Evolutionary conservation across 1,140 invertebrate species (phyloP).

Genomic region (Penaeus indicus): DNA sequence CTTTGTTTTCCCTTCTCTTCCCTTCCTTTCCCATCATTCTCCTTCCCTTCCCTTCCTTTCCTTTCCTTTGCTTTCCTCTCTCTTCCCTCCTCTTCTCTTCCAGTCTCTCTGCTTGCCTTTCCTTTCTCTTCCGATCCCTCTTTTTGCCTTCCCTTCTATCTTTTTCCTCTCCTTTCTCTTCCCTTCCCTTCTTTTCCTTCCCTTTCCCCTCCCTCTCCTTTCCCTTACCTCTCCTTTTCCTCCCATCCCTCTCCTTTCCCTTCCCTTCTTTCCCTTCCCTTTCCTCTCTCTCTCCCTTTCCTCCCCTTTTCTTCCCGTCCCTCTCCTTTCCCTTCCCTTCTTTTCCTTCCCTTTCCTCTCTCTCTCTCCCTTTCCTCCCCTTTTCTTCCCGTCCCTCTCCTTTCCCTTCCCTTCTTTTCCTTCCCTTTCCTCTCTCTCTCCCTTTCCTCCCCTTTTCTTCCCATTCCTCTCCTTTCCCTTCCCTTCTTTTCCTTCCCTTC

Average conservation of each 20-base stretch:
- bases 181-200: neutral
- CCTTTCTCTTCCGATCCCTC: neutral
- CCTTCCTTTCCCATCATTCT: slow-evolving; percentile 2
- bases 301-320: neutral
- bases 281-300: neutral
- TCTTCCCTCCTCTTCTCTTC: neutral
- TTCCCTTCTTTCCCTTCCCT: neutral
- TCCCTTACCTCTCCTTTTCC: neutral
- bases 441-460: too few species aligned
- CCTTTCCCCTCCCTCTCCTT: neutral
- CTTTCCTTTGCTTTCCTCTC: slow-evolving; percentile 1
- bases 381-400: neutral
- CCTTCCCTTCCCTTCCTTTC: slow-evolving; percentile 33
- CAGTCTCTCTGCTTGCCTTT: neutral
- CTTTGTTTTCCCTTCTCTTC: slow-evolving; percentile 8
- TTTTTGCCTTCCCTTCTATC: too few species aligned
- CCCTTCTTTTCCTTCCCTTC: neutral
- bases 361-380: neutral
- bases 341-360: too few species aligned
- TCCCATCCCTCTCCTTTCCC: too few species aligned
- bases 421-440: neutral
- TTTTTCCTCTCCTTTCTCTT: neutral
- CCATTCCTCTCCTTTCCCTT: neutral
- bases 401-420: neutral
- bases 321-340: too few species aligned